Conservation (phyloP, 2,888 invertebrate species). For the Chamaedrilus cognettii region DNA sequence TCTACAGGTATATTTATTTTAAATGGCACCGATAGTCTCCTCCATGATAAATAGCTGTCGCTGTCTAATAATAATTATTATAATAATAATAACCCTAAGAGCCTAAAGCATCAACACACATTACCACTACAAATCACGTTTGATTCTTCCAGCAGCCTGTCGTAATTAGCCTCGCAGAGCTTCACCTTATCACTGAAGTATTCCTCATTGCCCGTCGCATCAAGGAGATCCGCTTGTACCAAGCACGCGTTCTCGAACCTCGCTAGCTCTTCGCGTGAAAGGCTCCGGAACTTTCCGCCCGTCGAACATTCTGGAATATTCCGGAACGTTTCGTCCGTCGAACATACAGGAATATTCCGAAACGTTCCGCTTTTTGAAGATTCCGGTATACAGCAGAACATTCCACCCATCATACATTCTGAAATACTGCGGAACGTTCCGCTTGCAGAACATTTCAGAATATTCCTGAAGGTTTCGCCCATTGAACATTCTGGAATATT, state of each 20-base stretch:
- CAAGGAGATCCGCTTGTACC: conserved; percentile 56
- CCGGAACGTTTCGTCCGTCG: not conserved
- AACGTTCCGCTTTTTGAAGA: not conserved
- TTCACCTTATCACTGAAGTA: conserved; percentile 51
- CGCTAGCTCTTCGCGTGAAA: conserved; percentile 43
- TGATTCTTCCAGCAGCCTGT: conserved; percentile 24
- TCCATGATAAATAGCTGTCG: no score
- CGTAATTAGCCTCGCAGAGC: conserved; percentile 49
- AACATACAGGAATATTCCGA: not conserved
- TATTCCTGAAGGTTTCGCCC: not conserved
- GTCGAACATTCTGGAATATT: not conserved
- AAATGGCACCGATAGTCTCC: no score
- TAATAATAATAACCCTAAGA: no score
- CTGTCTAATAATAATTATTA: no score
- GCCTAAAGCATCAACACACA: no score
- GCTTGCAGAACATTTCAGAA: no score
- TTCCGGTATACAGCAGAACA: no score
- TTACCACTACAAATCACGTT: no score
- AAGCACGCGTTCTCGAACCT: conserved; percentile 49
- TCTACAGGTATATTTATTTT: no score
- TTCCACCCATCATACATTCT: no score
- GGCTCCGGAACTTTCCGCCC: conserved; percentile 33
- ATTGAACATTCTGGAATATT: no score
- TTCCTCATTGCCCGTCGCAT: conserved; percentile 48
- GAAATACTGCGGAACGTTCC: no score